Percentiles rank a stretch among this genome's conserved stretches.
Evolutionary conservation across 2,888 invertebrate species (phyloP).

Genomic region (Phyto melanocephala): DNA sequence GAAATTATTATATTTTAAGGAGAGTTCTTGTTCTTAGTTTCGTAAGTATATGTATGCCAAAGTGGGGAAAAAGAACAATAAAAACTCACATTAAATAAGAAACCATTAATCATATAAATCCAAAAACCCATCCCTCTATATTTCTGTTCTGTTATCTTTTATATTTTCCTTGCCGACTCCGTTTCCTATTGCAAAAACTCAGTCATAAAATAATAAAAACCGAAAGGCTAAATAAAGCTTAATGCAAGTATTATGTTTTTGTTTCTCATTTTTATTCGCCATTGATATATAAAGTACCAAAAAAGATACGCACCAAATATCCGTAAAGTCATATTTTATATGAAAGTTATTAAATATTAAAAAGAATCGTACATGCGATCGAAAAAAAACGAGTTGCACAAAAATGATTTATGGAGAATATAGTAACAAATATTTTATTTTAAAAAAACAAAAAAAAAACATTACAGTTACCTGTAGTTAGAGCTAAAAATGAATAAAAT

Average conservation of each 20-base stretch:
- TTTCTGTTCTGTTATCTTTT: background rate
- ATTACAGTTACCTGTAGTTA: background rate
- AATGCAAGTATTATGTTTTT: background rate
- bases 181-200: background rate
- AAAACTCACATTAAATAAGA: constrained; percentile 37
- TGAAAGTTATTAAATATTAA: constrained; percentile 13
- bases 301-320: background rate
- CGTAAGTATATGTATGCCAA: too few species aligned
- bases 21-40: constrained; percentile 18
- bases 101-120: constrained; percentile 52
- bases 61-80: constrained; percentile 40
- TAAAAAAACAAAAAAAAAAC: background rate
- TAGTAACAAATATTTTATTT: too few species aligned
- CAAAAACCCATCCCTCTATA: background rate
- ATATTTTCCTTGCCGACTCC: background rate
- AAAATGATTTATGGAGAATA: too few species aligned
- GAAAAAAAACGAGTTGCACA: too few species aligned
- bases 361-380: background rate
- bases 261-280: background rate
- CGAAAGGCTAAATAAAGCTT: background rate
- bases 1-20: constrained; percentile 42
- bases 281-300: constrained; percentile 6
- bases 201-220: background rate
- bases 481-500: too few species aligned
- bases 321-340: background rate